Evolutionary conservation across 1,140 invertebrate species (phyloP).

Genomic region (Hyles vespertilio): DNA sequence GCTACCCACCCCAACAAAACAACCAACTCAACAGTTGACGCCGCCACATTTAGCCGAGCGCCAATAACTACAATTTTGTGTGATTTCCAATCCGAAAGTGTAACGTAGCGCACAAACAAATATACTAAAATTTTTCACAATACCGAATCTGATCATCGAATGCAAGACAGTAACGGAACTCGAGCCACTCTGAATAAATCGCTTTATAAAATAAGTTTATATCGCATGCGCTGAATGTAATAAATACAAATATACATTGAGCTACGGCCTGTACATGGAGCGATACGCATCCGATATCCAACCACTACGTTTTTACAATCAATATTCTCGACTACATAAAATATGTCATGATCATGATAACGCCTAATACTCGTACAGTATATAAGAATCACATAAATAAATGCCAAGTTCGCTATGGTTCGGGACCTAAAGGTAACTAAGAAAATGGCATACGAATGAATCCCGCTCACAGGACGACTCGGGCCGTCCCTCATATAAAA

Average conservation of each 20-base stretch:
- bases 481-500: conserved; percentile 8
- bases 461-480: conserved; percentile 25
- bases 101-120: conserved; percentile 20
- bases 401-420: conserved; percentile 71
- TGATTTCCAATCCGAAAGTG: conserved; percentile 31
- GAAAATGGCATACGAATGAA: conserved; percentile 70
- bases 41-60: conserved; percentile 30
- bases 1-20: conserved; percentile 49
- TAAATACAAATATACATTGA: conserved; percentile 63
- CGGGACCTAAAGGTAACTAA: conserved; percentile 71
- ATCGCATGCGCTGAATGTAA: conserved; percentile 45
- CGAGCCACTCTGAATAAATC: conserved; percentile 68
- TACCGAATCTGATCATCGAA: conserved; percentile 54
- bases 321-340: conserved; percentile 50
- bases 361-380: conserved; percentile 61
- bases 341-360: conserved; percentile 66
- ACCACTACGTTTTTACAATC: conserved; percentile 53
- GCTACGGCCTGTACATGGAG: conserved; percentile 57
- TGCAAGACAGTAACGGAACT: conserved; percentile 66
- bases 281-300: conserved; percentile 34
- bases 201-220: conserved; percentile 56
- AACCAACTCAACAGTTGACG: conserved; percentile 42
- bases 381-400: conserved; percentile 72
- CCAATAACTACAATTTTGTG: conserved; percentile 50
- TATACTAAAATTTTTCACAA: conserved; percentile 9